Evolutionary conservation across 1,140 invertebrate species (phyloP), one percentile per base, ranked within the genome.

Genomic region (Drosophila suzukii): DNA sequence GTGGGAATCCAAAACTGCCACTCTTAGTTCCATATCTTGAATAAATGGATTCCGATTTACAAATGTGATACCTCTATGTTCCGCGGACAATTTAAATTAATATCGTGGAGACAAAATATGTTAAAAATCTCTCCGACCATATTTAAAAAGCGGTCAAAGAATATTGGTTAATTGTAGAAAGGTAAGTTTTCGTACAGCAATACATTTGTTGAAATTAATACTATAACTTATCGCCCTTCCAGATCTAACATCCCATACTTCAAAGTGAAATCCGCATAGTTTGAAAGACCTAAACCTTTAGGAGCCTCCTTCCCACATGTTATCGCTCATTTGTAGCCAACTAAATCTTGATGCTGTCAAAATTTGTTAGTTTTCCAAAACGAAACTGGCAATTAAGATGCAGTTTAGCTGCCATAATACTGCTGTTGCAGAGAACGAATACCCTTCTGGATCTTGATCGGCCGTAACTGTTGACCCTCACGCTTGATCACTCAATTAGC

Each of bases 401-500:
- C 62, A 34, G 15, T 68, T 66, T 66, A 68, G 50, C 65, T 51
- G 65, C 65, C 46, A 47, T 34, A 65, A 32, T 41, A 65, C 59
- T 30, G 24, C 57, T 66, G 62, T 66, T 61, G 41, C 57, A 34
- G 41, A 36, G 32, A 49, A 44, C 34, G 41, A 36, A 39, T 49
- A 44, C 24, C 49, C 27, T 13, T 12, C 30, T 34, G 43, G 51
- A 55, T 68, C 36, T 53, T 11, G 50, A 75, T 74, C 51, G 32
- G 51, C 27, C 10, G 36, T 43, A 57, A 51, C 73, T 75, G 73
- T 75, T 77, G 74, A 70, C 63, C 75, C 75, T 75, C 73, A 75
- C 73, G 73, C 73, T 75, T 76, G 73, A 75, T 77, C 62, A 77
- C 74, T 77, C 75, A 77, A 77, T 77, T 77, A 77, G 56, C 65